Conservation (phyloP, 2,888 invertebrate genomes). For the Euplagia quadripunctaria region DNA sequence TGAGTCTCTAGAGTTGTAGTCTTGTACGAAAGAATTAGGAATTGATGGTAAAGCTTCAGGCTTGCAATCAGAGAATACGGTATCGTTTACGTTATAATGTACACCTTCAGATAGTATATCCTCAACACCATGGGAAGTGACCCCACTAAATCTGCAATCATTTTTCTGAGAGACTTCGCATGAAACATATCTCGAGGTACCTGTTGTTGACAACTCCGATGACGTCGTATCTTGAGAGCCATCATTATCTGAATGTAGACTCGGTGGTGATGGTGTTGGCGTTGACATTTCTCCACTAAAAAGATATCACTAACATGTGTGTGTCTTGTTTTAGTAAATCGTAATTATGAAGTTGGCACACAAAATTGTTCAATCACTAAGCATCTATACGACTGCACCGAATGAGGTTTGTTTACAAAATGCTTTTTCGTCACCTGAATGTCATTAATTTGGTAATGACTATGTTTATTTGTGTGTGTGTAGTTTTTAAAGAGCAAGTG, state of each 20-base stretch:
- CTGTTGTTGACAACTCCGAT: conserved; percentile 65
- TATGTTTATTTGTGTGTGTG: conserved; percentile 79
- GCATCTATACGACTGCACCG: conserved; percentile 73
- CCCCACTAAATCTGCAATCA: conserved; percentile 57
- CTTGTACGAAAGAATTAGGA: conserved; percentile 74
- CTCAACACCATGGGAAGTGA: conserved; percentile 79
- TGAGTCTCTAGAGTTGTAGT: conserved; percentile 84
- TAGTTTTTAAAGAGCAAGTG: conserved; percentile 65
- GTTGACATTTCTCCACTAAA: conserved; percentile 66
- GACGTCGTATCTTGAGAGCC: conserved; percentile 71
- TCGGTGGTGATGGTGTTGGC: conserved; percentile 69
- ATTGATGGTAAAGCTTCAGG: conserved; percentile 70
- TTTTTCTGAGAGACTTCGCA: conserved; percentile 55
- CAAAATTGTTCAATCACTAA: conserved; percentile 56
- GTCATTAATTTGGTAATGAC: conserved; percentile 86
- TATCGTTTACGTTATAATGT: conserved; percentile 65
- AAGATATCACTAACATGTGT: conserved; percentile 28
- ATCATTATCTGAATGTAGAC: conserved; percentile 68
- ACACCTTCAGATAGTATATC: conserved; percentile 77
- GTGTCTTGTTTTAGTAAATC: conserved; percentile 31
- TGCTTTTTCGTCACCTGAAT: conserved; percentile 84
- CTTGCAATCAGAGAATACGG: conserved; percentile 69
- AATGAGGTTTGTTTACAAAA: conserved; percentile 83
- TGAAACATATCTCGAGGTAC: conserved; percentile 54
- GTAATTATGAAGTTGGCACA: conserved; percentile 10